Evolutionary conservation across 2,888 invertebrate genomes (phyloP), one percentile per base, ranked within the genome.

Genomic region (Heliconius aoede): DNA sequence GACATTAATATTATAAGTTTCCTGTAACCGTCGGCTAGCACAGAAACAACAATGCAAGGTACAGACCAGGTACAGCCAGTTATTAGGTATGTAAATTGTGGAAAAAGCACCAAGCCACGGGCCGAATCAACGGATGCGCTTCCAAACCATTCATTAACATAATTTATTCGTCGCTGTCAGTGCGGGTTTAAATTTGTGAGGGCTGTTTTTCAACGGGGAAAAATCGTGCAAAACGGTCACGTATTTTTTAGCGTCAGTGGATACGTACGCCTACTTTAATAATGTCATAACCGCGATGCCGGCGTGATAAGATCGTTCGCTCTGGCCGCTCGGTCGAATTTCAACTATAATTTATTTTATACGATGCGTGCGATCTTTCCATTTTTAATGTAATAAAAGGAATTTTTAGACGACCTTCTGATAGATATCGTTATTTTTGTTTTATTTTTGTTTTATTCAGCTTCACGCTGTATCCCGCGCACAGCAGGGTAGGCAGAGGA

Each of bases 151-250:
- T 92, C 92, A 92, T 94, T 94, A 93, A 82, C 93, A 93, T 94
- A 94, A 94, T 93, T 92, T 94, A 94, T 93, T 91, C 92, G 89
- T 83, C 85, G 86, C 92, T 91, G 93, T 93, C 94, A 93, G 92
- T 90, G 82, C 89, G 89, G 91, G 88, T 87, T 91, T 90, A 92
- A 93, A 93, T 92, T 92, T 91, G 91, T 90, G 90, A 88, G 86
- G 89, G 89, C 86, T 88, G 90, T 90, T 90, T 92, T 93, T 92
- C 89, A 91, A 86, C 89, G 84, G 85, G 82, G 86, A 87, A 89
- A 88, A 90, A 91, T 91, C 89, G 86, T 88, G 90, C 86, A 93
- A 91, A 89, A 86, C 89, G 89, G 89, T 94, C 94, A 93, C 94
- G 93, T 94, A 92, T 90, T 92, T 92, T 92, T 92, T 90, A 90